These are phyloP conservation scores for Rissa tridactyla DNA, from an alignment of 2,113 vertebrate species.

Conservation along the genomic window DNA sequence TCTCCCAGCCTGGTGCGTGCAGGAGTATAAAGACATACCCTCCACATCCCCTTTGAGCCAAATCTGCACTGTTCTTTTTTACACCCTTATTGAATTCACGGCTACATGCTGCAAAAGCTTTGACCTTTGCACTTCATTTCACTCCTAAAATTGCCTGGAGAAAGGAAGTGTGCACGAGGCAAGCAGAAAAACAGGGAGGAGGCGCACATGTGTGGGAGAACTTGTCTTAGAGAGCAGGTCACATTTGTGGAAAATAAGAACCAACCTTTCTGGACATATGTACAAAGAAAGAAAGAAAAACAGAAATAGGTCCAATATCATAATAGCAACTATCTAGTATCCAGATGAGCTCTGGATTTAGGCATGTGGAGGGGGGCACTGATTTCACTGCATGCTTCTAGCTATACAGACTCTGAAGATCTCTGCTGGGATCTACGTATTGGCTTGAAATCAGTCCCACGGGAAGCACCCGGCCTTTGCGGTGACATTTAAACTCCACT, in stretches of 20 bases:
- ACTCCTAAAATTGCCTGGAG: slow-evolving; percentile 29
- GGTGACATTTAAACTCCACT: slow-evolving; percentile 33
- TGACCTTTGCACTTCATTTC: slow-evolving; percentile 38
- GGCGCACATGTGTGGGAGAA: background rate
- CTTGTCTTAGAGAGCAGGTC: background rate
- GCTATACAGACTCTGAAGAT: background rate
- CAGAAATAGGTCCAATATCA: background rate
- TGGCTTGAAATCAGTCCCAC: background rate
- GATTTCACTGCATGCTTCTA: background rate
- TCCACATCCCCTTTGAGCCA: background rate
- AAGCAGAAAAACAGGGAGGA: slow-evolving; percentile 34
- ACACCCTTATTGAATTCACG: background rate
- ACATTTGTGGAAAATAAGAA: background rate
- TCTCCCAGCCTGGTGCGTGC: background rate
- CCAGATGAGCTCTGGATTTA: background rate
- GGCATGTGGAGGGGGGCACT: background rate
- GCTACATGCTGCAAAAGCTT: background rate
- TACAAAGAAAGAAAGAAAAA: background rate
- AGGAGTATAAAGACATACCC: background rate
- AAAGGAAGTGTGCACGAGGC: slow-evolving; percentile 53
- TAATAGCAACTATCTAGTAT: background rate
- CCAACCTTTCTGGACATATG: background rate
- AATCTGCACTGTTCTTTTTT: background rate
- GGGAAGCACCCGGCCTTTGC: slow-evolving; percentile 15
- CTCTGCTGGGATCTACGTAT: background rate